Percentiles rank a stretch among this genome's conserved stretches.
These are phyloP conservation scores for Brassicogethes aeneus DNA, from an alignment of 2,888 invertebrate species.

Conservation along the genomic window DNA sequence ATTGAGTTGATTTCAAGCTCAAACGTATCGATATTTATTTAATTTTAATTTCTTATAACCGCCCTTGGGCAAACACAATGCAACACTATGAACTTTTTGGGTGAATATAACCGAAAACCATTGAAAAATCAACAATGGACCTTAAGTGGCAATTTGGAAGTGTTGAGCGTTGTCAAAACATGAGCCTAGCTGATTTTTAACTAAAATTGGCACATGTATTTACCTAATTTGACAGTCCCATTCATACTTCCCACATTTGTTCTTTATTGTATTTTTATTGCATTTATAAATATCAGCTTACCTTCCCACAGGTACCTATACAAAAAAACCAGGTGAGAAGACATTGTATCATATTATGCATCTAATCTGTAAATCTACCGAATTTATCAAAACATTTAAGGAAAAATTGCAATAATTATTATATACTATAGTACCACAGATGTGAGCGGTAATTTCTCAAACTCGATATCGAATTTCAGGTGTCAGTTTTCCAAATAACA, in stretches of 20 bases:
- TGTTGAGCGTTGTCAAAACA: constrained; percentile 27
- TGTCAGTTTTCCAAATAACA: no score
- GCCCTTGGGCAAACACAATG: not conserved
- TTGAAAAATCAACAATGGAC: constrained; percentile 14
- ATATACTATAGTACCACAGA: no score
- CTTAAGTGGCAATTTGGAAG: constrained; percentile 29
- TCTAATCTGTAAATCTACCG: no score
- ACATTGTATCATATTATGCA: no score
- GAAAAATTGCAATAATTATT: no score
- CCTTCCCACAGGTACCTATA: not conserved
- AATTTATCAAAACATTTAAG: no score
- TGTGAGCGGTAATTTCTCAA: no score
- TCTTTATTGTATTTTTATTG: constrained; percentile 1
- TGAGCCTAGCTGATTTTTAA: constrained; percentile 7
- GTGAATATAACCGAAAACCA: not conserved
- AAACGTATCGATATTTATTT: no score
- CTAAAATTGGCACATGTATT: constrained; percentile 1
- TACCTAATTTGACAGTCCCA: not conserved
- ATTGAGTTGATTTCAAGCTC: no score
- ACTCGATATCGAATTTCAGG: no score
- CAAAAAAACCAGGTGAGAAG: no score
- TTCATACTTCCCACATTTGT: not conserved
- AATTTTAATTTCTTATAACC: no score
- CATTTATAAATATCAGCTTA: not conserved
- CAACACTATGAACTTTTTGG: not conserved